Evolutionary conservation across 2,797 vertebrate genomes (phyloP).

Genomic region (Sebastiscus albofasciatus): DNA sequence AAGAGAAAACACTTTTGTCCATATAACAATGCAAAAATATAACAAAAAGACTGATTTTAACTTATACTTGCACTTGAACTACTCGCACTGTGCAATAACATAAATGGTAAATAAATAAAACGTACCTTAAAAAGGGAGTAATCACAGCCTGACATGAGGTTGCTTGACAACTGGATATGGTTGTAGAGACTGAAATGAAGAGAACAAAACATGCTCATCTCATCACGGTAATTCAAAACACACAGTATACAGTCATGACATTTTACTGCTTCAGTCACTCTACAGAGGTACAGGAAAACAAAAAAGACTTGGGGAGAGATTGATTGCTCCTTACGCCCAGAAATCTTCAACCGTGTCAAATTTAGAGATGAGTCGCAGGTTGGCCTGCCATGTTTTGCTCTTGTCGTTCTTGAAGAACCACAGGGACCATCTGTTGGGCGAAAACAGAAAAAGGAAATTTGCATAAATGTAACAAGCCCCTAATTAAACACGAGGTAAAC

Average conservation of each 20-base stretch:
- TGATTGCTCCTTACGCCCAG: slow-evolving; percentile 93
- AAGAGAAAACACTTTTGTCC: neutral
- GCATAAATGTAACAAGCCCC: slow-evolving; percentile 36
- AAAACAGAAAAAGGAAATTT: slow-evolving; percentile 27
- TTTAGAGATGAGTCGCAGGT: slow-evolving; percentile 97
- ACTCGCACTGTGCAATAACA: neutral
- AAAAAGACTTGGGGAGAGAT: slow-evolving; percentile 6
- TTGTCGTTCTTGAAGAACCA: slow-evolving; percentile 99
- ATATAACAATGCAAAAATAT: neutral
- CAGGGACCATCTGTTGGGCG: slow-evolving; percentile 91
- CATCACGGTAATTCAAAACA: neutral
- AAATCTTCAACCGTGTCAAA: slow-evolving; percentile 99
- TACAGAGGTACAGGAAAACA: neutral
- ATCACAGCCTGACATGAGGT: slow-evolving; percentile 98
- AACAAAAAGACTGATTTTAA: neutral
- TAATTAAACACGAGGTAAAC: slow-evolving; percentile 45
- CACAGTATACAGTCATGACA: neutral
- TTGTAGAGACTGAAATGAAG: slow-evolving; percentile 92
- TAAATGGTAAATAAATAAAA: neutral
- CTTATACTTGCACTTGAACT: neutral
- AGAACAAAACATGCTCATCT: neutral
- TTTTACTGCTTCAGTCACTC: neutral
- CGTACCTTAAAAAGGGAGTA: slow-evolving; percentile 99
- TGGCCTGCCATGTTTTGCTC: slow-evolving; percentile 99
- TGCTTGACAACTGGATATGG: slow-evolving; percentile 98